These are phyloP conservation scores for Diglossa cyanea DNA, from an alignment of 2,797 vertebrate species.

Conservation along the genomic window DNA sequence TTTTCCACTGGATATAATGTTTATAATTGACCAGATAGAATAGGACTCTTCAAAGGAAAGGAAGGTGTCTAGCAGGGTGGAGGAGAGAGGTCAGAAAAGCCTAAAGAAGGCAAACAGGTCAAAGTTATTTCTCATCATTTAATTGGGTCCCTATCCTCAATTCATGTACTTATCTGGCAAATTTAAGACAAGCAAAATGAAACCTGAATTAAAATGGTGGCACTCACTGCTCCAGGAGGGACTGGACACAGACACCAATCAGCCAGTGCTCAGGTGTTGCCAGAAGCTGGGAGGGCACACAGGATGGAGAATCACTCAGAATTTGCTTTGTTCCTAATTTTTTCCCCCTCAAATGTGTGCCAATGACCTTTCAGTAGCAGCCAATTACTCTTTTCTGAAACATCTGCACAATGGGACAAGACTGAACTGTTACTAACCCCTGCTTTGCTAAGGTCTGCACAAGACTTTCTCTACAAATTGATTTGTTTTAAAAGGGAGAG, in stretches of 20 bases:
- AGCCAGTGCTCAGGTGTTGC: background rate
- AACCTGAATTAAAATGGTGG: background rate
- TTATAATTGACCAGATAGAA: background rate
- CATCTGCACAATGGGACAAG: background rate
- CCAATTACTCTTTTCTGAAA: background rate
- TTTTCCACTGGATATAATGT: background rate
- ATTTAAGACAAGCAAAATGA: background rate
- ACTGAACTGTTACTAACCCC: background rate
- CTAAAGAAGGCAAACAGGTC: background rate
- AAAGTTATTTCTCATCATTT: background rate
- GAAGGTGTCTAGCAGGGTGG: background rate
- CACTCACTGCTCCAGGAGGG: background rate
- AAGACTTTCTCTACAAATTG: background rate
- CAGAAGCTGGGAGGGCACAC: background rate
- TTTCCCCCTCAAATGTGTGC: background rate
- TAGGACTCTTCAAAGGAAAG: background rate
- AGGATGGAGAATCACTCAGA: background rate
- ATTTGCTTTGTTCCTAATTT: background rate
- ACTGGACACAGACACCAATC: background rate
- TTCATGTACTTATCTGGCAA: background rate
- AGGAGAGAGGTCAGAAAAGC: background rate
- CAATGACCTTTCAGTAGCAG: background rate
- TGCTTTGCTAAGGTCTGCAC: background rate
- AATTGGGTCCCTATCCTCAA: background rate
- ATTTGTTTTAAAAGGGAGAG: background rate